Evolutionary conservation across 2,113 vertebrate genomes (phyloP).

Genomic region (Vireo altiloquus): DNA sequence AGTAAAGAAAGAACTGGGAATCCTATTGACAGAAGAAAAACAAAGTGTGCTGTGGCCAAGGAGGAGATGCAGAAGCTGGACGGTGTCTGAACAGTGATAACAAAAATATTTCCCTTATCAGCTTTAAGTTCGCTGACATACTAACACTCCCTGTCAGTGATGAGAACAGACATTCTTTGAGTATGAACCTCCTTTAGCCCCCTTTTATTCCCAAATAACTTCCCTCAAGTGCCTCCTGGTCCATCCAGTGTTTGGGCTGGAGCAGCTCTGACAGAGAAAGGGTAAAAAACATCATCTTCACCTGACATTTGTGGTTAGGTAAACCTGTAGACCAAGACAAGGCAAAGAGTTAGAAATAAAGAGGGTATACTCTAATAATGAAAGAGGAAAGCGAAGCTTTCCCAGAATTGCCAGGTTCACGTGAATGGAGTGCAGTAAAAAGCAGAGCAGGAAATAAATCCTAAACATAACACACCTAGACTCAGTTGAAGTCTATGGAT

Average conservation of each 20-base stretch:
- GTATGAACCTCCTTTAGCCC: not conserved
- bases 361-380: too few species aligned
- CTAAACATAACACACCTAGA: not conserved
- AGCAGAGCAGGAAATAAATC: not conserved
- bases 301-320: not conserved
- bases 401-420: not conserved
- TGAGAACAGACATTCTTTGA: not conserved
- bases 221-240: not conserved
- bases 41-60: not conserved
- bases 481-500: not conserved
- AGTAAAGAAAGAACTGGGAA: not conserved
- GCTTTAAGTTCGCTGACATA: not conserved
- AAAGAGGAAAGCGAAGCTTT: not conserved
- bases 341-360: not conserved
- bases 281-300: not conserved
- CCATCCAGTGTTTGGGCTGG: not conserved
- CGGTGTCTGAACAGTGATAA: not conserved
- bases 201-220: not conserved
- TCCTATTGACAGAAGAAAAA: not conserved
- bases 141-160: not conserved
- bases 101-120: not conserved
- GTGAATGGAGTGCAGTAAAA: not conserved
- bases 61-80: not conserved
- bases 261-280: not conserved
- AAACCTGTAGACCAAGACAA: not conserved